Base-by-base conservation (phyloP, 2,113 vertebrate genomes). In the Acrocephalus arundinaceus region DNA sequence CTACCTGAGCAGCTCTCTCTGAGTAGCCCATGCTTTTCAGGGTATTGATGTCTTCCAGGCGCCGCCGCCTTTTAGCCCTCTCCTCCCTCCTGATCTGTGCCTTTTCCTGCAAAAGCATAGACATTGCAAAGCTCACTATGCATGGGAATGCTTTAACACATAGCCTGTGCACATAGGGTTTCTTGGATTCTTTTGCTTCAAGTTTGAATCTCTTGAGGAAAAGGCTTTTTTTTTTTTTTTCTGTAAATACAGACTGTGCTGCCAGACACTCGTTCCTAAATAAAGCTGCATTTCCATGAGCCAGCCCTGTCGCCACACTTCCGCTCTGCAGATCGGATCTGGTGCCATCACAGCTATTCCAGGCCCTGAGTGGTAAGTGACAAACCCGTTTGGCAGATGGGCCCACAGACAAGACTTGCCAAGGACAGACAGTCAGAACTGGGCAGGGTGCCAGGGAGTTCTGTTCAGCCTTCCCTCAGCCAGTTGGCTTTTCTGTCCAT, bases 1-100 rank as follows among this genome's bases (percentile, higher is more conserved):
- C 99, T 51, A 98, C 73, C 51, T 97, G 97, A 5, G 99, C 99
- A 4, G 98, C 98, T 30, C 97, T 98, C n/a, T 97, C 92, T 5
- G 98, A 97, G 89, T 97, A 99, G 31, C 99, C 99, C 96, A 99
- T 97, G 30, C 97, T 98, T 10, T 95, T 97, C 93, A 99, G 94
- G 4, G 91, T 94, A 51, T 97, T 97, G 66, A 99, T 93, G 35
- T 81, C 97, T 81, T 98, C 98, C 91, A 97, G 86, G 52, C 97
- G 98, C 31, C 59, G 97, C 33, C 96, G 91, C 55, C 98, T 98
- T 96, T 98, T 99, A 66, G 98, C 98, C 18, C 95, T 97, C 94
- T 99, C 99, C 80, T 98, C 98, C 79, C 92, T 97, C 95, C 96
- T 97, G 89, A 98, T 98, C 85, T 99, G 98, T 9, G 98, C 98